Evolutionary conservation across 2,113 vertebrate genomes (phyloP).

Genomic region (Ictalurus furcatus): DNA sequence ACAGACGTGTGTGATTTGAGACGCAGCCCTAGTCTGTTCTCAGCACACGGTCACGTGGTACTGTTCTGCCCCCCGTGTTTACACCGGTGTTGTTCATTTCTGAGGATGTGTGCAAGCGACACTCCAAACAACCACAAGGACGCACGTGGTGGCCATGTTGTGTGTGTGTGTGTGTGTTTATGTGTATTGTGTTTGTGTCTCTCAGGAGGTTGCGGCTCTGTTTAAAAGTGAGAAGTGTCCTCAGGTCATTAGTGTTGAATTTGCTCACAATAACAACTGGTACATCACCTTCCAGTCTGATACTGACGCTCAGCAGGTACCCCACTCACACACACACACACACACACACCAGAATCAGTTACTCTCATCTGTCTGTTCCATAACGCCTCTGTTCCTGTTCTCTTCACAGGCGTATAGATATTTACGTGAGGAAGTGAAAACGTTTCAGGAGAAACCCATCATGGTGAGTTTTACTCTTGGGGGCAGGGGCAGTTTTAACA

Average conservation of each 20-base stretch:
- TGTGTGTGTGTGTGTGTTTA: not conserved
- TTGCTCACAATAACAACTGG: conserved; percentile 99
- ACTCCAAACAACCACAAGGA: too few relatives aligned
- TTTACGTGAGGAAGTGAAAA: conserved; percentile 98
- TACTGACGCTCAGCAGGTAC: conserved; percentile 94
- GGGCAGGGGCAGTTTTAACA: not conserved
- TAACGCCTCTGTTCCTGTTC: conserved; percentile 14
- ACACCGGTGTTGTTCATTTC: too few relatives aligned
- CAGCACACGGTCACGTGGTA: too few relatives aligned
- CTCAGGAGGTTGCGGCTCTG: conserved; percentile 51
- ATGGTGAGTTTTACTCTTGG: conserved; percentile 81
- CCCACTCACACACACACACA: not conserved
- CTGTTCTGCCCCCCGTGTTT: too few relatives aligned
- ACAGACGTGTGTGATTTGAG: too few relatives aligned
- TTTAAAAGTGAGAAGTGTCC: conserved; percentile 83
- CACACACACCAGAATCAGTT: not conserved
- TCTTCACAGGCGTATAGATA: conserved; percentile 89
- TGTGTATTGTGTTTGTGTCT: not conserved
- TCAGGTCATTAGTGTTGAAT: conserved; percentile 97
- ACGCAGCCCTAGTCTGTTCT: too few relatives aligned
- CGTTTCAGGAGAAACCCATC: conserved; percentile 99
- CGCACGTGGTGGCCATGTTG: too few relatives aligned
- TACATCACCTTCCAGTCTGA: conserved; percentile 99
- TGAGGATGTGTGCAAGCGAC: too few relatives aligned
- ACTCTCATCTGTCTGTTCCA: not conserved